A percentile compares a stretch with the other conserved stretches of the same genome.
phyloP scores from a whole-genome alignment of 2,113 vertebrate genomes.

The Mixornis gularis region DNA sequence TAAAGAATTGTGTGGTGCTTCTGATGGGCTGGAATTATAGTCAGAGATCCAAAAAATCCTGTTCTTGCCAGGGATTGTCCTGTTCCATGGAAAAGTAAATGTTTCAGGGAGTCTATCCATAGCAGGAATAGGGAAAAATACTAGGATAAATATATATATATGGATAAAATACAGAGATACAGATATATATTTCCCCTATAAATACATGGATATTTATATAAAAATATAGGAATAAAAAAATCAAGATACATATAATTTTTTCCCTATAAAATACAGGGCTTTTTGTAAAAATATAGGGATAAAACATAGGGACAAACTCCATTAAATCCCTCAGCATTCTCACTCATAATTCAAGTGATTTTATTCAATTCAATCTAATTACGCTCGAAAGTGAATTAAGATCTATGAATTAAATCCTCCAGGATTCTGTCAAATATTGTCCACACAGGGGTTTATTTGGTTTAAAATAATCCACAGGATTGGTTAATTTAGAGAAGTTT shows the following conservation, averaged over 20 bases:
- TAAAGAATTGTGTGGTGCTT: background rate
- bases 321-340: background rate
- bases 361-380: constrained; percentile 3
- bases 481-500: background rate
- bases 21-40: background rate
- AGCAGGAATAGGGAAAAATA: background rate
- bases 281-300: background rate
- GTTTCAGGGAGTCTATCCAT: background rate
- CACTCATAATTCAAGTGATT: background rate
- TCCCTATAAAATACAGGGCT: background rate
- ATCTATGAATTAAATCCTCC: background rate
- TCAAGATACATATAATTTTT: background rate
- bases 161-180: background rate
- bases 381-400: background rate
- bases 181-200: background rate
- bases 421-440: background rate
- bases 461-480: background rate
- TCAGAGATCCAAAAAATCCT: background rate
- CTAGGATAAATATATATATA: background rate
- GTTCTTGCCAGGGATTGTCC: background rate
- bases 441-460: background rate
- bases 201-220: background rate
- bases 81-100: background rate
- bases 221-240: background rate
- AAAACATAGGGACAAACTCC: background rate